Evolutionary conservation across 35 echinoderm and acorn worm genomes (phyloP).

Genomic region (Diadema setosum): DNA sequence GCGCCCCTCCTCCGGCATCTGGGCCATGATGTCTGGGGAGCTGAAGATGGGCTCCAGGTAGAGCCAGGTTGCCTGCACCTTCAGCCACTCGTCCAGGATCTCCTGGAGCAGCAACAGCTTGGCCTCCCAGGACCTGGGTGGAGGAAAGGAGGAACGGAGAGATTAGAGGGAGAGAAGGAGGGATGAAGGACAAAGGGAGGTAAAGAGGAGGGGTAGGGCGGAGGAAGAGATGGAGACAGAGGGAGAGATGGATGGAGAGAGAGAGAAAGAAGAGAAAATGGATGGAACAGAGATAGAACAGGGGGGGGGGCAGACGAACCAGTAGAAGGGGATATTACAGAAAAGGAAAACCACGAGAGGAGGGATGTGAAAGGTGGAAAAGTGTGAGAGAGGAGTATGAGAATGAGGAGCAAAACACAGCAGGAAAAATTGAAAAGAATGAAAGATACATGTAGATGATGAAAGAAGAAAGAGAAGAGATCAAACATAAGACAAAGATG

Average conservation of each 20-base stretch:
- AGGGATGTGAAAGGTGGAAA: too few species aligned
- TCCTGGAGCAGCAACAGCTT: conserved; percentile 95
- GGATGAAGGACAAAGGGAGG: not conserved
- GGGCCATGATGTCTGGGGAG: conserved; percentile 99
- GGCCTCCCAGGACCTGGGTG: conserved; percentile 76
- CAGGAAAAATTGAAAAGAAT: too few species aligned
- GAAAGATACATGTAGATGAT: too few species aligned
- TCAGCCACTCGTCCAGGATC: conserved; percentile 98
- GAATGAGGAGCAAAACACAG: too few species aligned
- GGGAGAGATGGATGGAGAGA: not conserved
- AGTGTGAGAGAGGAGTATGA: too few species aligned
- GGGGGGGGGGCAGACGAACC: not conserved
- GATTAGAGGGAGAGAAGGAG: not conserved
- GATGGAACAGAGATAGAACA: not conserved
- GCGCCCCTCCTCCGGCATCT: conserved; percentile 97
- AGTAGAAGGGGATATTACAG: not conserved
- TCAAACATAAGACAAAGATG: too few species aligned
- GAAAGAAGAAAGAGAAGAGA: too few species aligned
- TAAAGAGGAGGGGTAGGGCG: not conserved
- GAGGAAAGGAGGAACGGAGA: not conserved
- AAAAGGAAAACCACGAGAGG: too few species aligned
- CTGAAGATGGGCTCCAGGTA: conserved; percentile 99
- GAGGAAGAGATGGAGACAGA: not conserved
- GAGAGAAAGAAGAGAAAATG: not conserved
- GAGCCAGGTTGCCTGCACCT: conserved; percentile 98